Conservation (phyloP, 1,140 invertebrate species). For the Achatina immaculata region DNA sequence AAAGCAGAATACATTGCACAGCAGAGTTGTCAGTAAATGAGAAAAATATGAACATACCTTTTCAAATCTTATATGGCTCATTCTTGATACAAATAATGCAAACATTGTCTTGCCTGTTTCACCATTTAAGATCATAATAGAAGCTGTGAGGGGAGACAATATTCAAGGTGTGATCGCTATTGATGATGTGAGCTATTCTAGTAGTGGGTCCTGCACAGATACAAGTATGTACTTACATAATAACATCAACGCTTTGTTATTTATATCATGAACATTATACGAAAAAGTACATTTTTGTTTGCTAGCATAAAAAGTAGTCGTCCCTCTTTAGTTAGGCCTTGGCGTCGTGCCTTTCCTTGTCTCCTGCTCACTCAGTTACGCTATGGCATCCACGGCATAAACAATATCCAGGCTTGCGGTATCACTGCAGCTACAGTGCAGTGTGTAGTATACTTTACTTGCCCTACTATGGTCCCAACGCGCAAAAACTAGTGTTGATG, state of each 20-base stretch:
- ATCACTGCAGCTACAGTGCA: not conserved
- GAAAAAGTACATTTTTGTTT: not conserved
- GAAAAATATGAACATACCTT: not conserved
- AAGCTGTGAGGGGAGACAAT: constrained; percentile 78
- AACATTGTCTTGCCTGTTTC: not conserved
- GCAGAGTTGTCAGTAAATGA: not conserved
- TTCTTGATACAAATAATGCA: not conserved
- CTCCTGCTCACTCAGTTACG: not conserved
- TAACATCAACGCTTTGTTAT: constrained; percentile 19
- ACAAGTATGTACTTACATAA: constrained; percentile 70
- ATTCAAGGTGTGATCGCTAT: constrained; percentile 80
- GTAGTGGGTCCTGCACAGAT: not conserved
- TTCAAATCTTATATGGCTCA: not conserved
- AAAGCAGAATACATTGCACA: not conserved
- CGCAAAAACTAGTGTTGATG: no score
- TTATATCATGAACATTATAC: constrained; percentile 5
- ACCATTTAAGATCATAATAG: constrained; percentile 75
- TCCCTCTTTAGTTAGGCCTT: not conserved
- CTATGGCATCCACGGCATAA: no score
- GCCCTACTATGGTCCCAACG: no score
- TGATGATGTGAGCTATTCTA: constrained; percentile 78
- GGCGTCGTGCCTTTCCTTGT: not conserved
- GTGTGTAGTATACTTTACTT: no score
- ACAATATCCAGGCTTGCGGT: no score
- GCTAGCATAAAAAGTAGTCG: not conserved